Evolutionary conservation across 2,113 vertebrate genomes (phyloP), one percentile per base, ranked within the genome.

Genomic region (Colinus virginianus): DNA sequence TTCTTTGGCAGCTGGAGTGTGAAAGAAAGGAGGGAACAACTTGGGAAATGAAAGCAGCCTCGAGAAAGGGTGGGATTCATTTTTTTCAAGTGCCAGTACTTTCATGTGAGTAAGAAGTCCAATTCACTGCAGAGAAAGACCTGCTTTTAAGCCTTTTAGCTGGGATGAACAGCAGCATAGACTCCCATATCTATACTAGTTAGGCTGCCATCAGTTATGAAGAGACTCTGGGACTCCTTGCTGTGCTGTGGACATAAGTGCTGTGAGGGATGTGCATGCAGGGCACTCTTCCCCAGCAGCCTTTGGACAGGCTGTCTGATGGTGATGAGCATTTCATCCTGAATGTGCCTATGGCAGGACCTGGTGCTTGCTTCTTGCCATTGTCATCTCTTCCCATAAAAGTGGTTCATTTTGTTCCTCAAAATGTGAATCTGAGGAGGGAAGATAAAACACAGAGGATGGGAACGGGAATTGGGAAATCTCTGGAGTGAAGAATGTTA

Each of bases 371-470:
- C 75, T 8, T 48, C 69, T 53, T 87, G 40, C 55, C 34, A 40
- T 9, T 5, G 42, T 72, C 69, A 66, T n/a, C 23, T 88, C n/a
- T 77, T 74, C 71, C 58, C 28, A 13, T 77, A 51, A 92, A 83
- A 74, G 0, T 51, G 26, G 70, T 70, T 82, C 23, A 38, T 87
- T 94, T 88, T 77, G 36, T 30, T 82, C 15, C 78, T 79, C 20
- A 42, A 69, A 84, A 66, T n/a, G 26, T 79, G 71, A 79, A 56
- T 82, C 74, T 92, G 84, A n/a, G 46, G 20, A 92, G 25, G 25
- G 34, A 84, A 91, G 84, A 92, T 87, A 92, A 87, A 91, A 82
- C 32, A 78, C 9, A 4, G 61, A 87, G 56, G 38, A 69, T 63
- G 55, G 49, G 22, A 89, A 13, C 28, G 3, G 13, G 25, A 34